Base-by-base conservation (phyloP, 1,140 invertebrate genomes). In the Rhagoletis zephyria region DNA sequence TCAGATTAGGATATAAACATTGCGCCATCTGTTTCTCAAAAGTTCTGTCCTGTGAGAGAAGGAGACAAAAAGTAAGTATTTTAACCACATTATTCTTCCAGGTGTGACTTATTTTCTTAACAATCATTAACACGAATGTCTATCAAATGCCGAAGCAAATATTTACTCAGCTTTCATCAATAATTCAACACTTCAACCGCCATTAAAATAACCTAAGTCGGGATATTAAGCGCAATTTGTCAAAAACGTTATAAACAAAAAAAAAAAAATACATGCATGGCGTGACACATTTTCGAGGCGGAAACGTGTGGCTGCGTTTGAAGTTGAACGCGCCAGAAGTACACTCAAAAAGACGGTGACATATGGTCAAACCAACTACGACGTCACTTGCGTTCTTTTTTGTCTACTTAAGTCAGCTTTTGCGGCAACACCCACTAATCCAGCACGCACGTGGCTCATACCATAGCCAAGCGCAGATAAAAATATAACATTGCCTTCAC, bases 351-450 rank as follows among this genome's bases (percentile, higher is more conserved):
- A 51, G 9, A 30, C 45, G 7, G 67, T 48, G 40, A 74, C 16
- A 51, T 48, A 74, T 74, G 70, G 70, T 48, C 12, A 74, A 74
- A 74, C 7, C 10, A 81, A 48, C 74, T 56, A 56, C n/a, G n/a
- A 81, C 14, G 19, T 81, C 74, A 56, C 56, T n/a, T 81, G n/a
- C n/a, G 48, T 51, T 59, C 14, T 56, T 56, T 64, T 56, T 56
- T 81, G n/a, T 30, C 1, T 81, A 59, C 74, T 19, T 4, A 81
- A 74, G 70, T 74, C 70, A 74, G 12, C 14, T 12, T 74, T 42
- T 45, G 67, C 67, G 40, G 1, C 42, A 74, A 70, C 10, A 45
- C 4, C 10, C 67, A 70, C 48, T 30, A 81, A 81, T 42, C 74
- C 19, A 19, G 45, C 74, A 81, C 45, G 74, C 48, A 77, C 45